Evolutionary conservation across 1,140 invertebrate genomes (phyloP).

Genomic region (Ganaspis sp.): DNA sequence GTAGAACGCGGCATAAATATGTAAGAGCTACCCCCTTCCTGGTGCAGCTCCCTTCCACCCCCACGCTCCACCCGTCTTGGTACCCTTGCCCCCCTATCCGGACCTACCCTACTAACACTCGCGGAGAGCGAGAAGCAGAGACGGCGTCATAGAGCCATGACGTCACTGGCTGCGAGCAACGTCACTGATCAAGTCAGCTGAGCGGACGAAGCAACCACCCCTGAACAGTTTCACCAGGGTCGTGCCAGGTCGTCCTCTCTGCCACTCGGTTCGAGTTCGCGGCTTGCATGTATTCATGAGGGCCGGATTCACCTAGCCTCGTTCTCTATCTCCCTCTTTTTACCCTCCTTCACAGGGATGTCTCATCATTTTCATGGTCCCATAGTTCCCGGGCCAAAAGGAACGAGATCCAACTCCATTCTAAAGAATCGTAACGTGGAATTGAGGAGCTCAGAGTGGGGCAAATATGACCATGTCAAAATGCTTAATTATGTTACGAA

Average conservation of each 20-base stretch:
- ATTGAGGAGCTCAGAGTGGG: too few relatives aligned
- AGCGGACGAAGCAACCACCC: conserved; percentile 54
- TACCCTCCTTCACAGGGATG: conserved; percentile 20
- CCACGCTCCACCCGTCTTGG: conserved; percentile 30
- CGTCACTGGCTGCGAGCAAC: conserved; percentile 68
- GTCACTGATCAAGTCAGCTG: conserved; percentile 75
- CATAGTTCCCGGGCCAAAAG: background rate
- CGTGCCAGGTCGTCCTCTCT: conserved; percentile 52
- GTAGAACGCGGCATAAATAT: conserved; percentile 74
- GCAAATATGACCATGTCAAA: too few relatives aligned
- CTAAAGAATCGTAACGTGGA: too few relatives aligned
- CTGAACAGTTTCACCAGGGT: conserved; percentile 45
- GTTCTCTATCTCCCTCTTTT: conserved; percentile 47
- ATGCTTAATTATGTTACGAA: too few relatives aligned
- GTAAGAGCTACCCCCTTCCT: conserved; percentile 73
- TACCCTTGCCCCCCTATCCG: conserved; percentile 47
- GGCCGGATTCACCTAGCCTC: conserved; percentile 46
- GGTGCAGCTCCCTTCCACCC: conserved; percentile 53
- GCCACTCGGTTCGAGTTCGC: conserved; percentile 54
- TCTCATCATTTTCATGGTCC: conserved; percentile 8
- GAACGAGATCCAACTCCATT: too few relatives aligned
- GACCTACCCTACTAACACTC: conserved; percentile 64
- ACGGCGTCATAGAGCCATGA: conserved; percentile 60
- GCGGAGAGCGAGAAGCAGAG: conserved; percentile 54
- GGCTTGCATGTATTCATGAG: conserved; percentile 68